Evolutionary conservation across 2,797 vertebrate genomes (phyloP).

Genomic region (Limnodromus scolopaceus): DNA sequence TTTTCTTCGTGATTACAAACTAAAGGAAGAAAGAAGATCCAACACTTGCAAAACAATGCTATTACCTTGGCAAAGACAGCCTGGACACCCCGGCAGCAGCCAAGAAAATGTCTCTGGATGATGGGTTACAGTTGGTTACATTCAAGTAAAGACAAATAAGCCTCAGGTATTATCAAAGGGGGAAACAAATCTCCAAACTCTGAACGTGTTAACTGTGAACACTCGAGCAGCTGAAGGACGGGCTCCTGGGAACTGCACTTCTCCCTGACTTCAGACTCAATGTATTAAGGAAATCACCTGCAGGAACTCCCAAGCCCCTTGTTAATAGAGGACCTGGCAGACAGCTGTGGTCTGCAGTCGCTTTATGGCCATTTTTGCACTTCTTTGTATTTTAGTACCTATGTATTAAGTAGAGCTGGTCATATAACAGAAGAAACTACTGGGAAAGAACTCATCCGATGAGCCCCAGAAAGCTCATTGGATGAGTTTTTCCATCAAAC

Average conservation of each 20-base stretch:
- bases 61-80: not conserved
- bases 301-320: not conserved
- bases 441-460: not conserved
- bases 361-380: constrained; percentile 36
- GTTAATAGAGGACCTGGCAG: not conserved
- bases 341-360: not conserved
- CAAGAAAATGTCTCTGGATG: not conserved
- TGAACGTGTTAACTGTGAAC: not conserved
- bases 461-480: not conserved
- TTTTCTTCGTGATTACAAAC: not conserved
- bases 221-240: not conserved
- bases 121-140: not conserved
- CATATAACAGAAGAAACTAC: constrained; percentile 1
- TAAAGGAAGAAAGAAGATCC: not conserved
- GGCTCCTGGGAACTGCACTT: not conserved
- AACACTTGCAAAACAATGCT: not conserved
- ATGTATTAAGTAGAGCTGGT: not conserved
- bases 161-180: constrained; percentile 55
- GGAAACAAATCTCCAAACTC: not conserved
- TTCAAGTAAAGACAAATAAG: constrained; percentile 17
- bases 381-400: constrained; percentile 2
- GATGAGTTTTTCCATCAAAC: not conserved
- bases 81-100: not conserved
- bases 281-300: not conserved
- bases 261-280: not conserved